Conservation (phyloP, 2,888 invertebrate species). For the Parnassius orleans region DNA sequence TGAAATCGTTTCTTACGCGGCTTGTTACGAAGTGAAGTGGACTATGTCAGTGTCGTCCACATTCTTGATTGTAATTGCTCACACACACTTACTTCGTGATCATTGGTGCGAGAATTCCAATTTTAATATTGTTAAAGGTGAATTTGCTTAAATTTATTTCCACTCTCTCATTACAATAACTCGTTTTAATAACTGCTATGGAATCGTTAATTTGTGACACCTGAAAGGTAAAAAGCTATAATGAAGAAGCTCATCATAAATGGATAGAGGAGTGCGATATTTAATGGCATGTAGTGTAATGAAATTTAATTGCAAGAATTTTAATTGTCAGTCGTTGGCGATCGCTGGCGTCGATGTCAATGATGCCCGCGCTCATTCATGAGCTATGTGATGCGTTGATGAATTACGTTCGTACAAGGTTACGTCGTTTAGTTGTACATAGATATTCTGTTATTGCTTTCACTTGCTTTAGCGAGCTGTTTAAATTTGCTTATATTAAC, state of each 20-base stretch:
- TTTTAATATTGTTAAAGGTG: not conserved
- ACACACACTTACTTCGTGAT: not conserved
- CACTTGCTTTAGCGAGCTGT: not conserved
- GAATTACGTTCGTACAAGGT: conserved; percentile 17
- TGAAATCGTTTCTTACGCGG: conserved; percentile 15
- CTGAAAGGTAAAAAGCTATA: conserved; percentile 3
- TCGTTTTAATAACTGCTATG: not conserved
- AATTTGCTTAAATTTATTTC: not conserved
- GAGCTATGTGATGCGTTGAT: conserved; percentile 36
- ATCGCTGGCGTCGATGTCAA: conserved; percentile 39
- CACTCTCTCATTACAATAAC: not conserved
- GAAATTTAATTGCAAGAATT: conserved; percentile 59
- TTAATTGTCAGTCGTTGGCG: conserved; percentile 59
- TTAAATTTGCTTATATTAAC: too few relatives aligned
- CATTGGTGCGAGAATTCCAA: not conserved
- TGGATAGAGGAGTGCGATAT: conserved; percentile 37
- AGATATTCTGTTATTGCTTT: not conserved
- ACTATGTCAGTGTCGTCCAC: conserved; percentile 20
- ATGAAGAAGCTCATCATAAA: conserved; percentile 32
- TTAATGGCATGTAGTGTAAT: conserved; percentile 53
- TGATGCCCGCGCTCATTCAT: conserved; percentile 42
- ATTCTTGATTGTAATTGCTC: conserved; percentile 13
- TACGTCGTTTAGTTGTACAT: conserved; percentile 9
- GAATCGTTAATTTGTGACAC: not conserved
- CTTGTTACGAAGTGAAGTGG: conserved; percentile 16